Evolutionary conservation across 1,140 invertebrate species (phyloP), one percentile per base, ranked within the genome.

Genomic region (Bombus haemorrhoidalis): DNA sequence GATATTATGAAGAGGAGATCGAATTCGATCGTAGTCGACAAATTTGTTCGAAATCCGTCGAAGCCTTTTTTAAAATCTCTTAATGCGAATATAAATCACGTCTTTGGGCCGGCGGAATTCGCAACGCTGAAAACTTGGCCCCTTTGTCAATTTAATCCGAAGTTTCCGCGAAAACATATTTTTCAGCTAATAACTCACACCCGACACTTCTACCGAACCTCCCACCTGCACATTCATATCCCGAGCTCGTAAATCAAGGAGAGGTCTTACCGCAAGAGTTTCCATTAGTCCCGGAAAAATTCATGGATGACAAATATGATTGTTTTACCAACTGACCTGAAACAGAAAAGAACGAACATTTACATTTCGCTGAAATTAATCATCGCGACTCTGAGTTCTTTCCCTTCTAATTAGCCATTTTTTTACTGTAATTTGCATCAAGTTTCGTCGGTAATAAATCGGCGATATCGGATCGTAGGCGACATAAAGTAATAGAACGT

Each of bases 101-200:
- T 37, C 72, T 86, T 88, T 78, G n/a, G 75, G 43, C 4, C 5
- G 28, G 82, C 69, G 89, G 66, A 77, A 90, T 90, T 90, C 83
- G 89, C 80, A 90, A 88, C 83, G 89, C 57, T 87, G 86, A 90
- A 90, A 90, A 90, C 89, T 90, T 90, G 80, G 89, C 86, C 86
- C 87, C 89, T 90, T 90, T 90, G 89, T 90, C 89, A 90, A 90
- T 90, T 90, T 90, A 90, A 90, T 88, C 89, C 89, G 72, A 91
- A 91, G 87, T 90, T 91, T 87, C 87, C 81, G 68, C 73, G 90
- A 91, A 91, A 91, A 90, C 87, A 91, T 90, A 91, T 91, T 91
- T 91, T 90, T 91, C 87, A 85, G 84, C 90, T 91, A 91, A 91
- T 90, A 90, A 89, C 89, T 90, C 89, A 90, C 76, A 84, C 83